Conservation (phyloP, 2,797 vertebrate species). For the Acipenser transmontanus region DNA sequence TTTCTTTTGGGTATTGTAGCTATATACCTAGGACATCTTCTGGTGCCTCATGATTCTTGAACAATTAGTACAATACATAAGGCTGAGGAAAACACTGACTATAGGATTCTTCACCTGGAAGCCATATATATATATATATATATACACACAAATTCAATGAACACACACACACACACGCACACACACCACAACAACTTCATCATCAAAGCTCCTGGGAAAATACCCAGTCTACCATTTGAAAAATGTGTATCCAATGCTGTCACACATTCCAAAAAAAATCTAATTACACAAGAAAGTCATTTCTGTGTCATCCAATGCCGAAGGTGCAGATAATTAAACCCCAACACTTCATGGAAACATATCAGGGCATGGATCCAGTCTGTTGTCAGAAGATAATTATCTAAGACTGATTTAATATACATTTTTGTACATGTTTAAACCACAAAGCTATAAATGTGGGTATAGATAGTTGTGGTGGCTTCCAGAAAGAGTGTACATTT, state of each 20-base stretch:
- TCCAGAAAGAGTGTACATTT: constrained; percentile 29
- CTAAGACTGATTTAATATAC: constrained; percentile 17
- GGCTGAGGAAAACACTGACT: too few relatives aligned
- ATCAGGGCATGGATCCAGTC: constrained; percentile 32
- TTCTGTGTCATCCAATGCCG: constrained; percentile 40
- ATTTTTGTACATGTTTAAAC: constrained; percentile 33
- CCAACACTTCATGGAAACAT: constrained; percentile 20
- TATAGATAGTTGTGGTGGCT: constrained; percentile 26
- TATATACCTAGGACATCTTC: too few relatives aligned
- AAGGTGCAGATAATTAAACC: constrained; percentile 38
- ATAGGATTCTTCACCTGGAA: too few relatives aligned
- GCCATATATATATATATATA: too few relatives aligned
- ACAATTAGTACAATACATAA: too few relatives aligned
- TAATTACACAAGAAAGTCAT: constrained; percentile 37
- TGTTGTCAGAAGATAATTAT: constrained; percentile 40
- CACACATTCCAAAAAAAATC: constrained; percentile 3
- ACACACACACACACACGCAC: too few relatives aligned
- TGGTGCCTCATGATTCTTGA: too few relatives aligned
- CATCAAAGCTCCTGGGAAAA: constrained; percentile 39
- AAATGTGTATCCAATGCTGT: constrained; percentile 22
- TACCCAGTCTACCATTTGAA: constrained; percentile 21
- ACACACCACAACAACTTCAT: background rate
- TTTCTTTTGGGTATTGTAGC: too few relatives aligned
- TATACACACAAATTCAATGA: too few relatives aligned
- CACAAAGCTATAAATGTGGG: constrained; percentile 38